phyloP scores from a whole-genome alignment of 2,888 invertebrate genomes.

The Synergus umbraculus region DNA sequence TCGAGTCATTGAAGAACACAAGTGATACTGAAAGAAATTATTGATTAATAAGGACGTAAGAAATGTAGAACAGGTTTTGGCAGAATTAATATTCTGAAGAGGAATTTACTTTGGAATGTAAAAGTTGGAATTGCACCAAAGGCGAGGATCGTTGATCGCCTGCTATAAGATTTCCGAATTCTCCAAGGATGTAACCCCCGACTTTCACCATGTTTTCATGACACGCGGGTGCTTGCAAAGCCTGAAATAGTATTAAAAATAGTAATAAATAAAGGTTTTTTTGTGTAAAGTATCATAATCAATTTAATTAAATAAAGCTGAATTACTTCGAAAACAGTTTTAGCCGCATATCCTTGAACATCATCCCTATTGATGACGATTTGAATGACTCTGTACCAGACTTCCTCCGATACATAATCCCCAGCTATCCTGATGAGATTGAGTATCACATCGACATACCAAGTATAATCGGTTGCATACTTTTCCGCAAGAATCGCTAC shows the following conservation, averaged over 20 bases:
- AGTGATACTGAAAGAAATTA: conserved; percentile 85
- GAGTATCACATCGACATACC: conserved; percentile 98
- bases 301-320: conserved; percentile 13
- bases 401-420: conserved; percentile 99
- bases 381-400: conserved; percentile 99
- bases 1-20: conserved; percentile 97
- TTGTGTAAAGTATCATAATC: no score
- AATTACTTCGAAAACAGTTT: conserved; percentile 96
- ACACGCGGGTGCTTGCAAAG: conserved; percentile 98
- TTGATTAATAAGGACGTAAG: conserved; percentile 8
- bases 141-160: conserved; percentile 99
- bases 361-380: conserved; percentile 99
- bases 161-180: conserved; percentile 99
- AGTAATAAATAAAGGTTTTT: conserved; percentile 12
- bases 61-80: not conserved
- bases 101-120: conserved; percentile 91
- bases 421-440: conserved; percentile 99
- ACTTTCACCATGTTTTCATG: conserved; percentile 99
- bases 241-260: conserved; percentile 77
- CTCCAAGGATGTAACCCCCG: conserved; percentile 98
- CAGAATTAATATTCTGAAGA: not conserved
- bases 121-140: conserved; percentile 96
- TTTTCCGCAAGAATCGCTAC: conserved; percentile 99
- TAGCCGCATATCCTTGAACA: conserved; percentile 99
- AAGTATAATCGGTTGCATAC: conserved; percentile 99